Conservation (phyloP, 2,797 vertebrate species). For the Perodicticus potto region DNA sequence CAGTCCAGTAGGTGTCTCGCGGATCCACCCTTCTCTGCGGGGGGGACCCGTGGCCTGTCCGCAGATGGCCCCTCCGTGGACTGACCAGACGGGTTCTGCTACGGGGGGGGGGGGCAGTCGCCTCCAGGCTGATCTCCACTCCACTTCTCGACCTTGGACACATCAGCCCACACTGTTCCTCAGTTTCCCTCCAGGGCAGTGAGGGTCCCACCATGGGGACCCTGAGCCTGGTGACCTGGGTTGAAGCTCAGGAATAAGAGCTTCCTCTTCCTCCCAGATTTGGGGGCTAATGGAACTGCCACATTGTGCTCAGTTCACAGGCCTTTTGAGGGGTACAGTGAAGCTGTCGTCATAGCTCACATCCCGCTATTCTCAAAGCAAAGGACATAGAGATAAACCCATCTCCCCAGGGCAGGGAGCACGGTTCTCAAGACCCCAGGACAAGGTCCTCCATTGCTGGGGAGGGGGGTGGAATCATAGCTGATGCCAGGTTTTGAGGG, state of each 20-base stretch:
- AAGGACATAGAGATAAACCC: background rate
- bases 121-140: background rate
- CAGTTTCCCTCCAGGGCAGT: background rate
- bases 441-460: accelerated
- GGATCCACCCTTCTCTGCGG: slow-evolving; percentile 84
- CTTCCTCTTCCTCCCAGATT: background rate
- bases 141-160: background rate
- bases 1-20: slow-evolving; percentile 98
- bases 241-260: background rate
- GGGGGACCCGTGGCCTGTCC: slow-evolving; percentile 52
- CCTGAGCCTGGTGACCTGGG: background rate
- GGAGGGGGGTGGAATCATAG: background rate
- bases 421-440: accelerated
- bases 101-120: slow-evolving; percentile 61
- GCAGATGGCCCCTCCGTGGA: background rate
- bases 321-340: accelerated
- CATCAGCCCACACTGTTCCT: background rate
- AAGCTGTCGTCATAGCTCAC: background rate
- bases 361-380: background rate
- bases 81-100: slow-evolving; percentile 79
- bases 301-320: accelerated
- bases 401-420: background rate
- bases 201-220: background rate
- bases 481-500: background rate
- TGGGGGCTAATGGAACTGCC: background rate